A percentile compares a stretch with the other conserved stretches of the same genome.
These are phyloP conservation scores for Agrochola macilenta DNA, from an alignment of 2,888 invertebrate genomes.

Conservation along the genomic window DNA sequence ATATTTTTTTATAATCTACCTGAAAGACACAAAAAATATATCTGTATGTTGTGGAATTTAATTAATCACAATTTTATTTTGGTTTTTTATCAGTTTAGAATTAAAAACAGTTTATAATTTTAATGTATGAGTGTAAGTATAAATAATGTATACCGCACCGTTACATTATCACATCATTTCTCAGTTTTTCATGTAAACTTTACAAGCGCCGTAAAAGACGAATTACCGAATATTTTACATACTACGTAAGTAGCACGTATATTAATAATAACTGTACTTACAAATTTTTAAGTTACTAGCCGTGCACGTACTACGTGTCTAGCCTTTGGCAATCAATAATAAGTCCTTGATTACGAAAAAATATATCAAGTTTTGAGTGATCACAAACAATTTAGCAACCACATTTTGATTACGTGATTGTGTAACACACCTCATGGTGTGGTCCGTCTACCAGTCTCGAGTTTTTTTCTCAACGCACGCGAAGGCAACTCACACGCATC, in stretches of 20 bases:
- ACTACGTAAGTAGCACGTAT: too few species aligned
- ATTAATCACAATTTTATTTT: too few species aligned
- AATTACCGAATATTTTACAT: neutral
- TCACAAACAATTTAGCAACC: constrained; percentile 28
- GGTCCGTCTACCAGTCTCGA: constrained; percentile 21
- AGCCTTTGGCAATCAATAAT: constrained; percentile 8
- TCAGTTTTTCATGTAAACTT: neutral
- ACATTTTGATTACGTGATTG: constrained; percentile 33
- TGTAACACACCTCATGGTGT: constrained; percentile 30
- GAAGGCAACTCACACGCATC: constrained; percentile 35
- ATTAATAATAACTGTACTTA: neutral
- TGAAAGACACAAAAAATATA: too few species aligned
- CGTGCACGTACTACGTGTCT: too few species aligned
- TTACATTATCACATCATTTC: too few species aligned
- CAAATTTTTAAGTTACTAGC: neutral
- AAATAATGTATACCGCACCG: too few species aligned
- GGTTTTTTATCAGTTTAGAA: too few species aligned
- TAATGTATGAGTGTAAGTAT: too few species aligned
- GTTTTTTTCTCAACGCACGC: constrained; percentile 36
- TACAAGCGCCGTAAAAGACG: neutral
- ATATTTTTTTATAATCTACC: too few species aligned
- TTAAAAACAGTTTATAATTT: too few species aligned
- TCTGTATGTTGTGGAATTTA: too few species aligned
- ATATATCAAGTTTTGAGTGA: constrained; percentile 18
- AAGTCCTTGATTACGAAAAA: constrained; percentile 24